Percentiles rank a stretch among this genome's conserved stretches.
phyloP scores from a whole-genome alignment of 2,113 vertebrate genomes.

The Romanogobio albipinnatus region DNA sequence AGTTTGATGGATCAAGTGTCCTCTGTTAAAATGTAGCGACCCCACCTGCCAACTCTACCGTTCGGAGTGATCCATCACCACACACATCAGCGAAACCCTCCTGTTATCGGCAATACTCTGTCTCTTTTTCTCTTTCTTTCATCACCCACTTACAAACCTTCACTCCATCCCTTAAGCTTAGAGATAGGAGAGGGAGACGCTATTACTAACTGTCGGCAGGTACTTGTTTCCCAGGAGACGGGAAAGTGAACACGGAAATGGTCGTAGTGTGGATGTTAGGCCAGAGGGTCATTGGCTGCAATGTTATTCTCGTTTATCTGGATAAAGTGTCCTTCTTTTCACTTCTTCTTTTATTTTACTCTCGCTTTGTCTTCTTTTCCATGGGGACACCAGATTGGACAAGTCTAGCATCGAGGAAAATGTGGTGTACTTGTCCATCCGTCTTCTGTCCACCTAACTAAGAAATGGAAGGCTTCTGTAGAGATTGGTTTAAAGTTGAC shows the following conservation, averaged over 20 bases:
- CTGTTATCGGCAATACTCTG: slow-evolving; percentile 40
- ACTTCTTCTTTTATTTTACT: background rate
- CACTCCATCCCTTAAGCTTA: slow-evolving; percentile 38
- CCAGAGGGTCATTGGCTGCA: slow-evolving; percentile 44
- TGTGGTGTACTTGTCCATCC: slow-evolving; percentile 2
- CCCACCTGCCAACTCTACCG: slow-evolving; percentile 35
- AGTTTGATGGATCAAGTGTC: slow-evolving; percentile 49
- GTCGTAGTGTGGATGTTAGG: slow-evolving; percentile 41
- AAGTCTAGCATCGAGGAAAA: slow-evolving; percentile 2
- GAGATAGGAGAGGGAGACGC: slow-evolving; percentile 35
- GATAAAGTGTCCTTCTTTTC: slow-evolving; percentile 38
- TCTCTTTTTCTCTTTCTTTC: slow-evolving; percentile 46
- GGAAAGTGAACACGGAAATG: slow-evolving; percentile 16
- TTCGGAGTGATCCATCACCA: slow-evolving; percentile 43
- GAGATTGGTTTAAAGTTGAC: background rate
- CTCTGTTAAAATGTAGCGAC: slow-evolving; percentile 41
- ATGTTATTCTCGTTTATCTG: slow-evolving; percentile 44
- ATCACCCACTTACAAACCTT: slow-evolving; percentile 34
- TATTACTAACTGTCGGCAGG: slow-evolving; percentile 41
- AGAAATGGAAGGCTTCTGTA: background rate
- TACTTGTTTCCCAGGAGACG: slow-evolving; percentile 42
- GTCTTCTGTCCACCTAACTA: background rate
- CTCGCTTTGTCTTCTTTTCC: slow-evolving; percentile 16
- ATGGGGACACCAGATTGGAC: background rate
- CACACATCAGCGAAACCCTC: slow-evolving; percentile 28